Evolutionary conservation across 2,113 vertebrate species (phyloP).

Genomic region (Sula dactylatra): DNA sequence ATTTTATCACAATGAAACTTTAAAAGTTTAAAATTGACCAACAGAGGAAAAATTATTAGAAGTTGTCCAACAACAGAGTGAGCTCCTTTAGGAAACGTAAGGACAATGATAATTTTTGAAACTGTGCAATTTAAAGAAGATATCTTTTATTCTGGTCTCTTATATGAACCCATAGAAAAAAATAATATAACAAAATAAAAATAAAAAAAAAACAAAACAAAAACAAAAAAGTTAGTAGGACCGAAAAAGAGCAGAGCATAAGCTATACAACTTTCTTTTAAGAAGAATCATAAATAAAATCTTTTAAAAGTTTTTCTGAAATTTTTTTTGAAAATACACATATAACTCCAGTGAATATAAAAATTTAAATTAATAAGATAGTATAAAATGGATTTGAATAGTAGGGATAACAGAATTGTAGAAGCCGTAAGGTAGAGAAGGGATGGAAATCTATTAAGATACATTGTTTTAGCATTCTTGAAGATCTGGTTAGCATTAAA

Average conservation of each 20-base stretch:
- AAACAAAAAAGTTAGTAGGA: background rate
- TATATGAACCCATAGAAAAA: background rate
- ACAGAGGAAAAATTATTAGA: background rate
- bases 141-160: background rate
- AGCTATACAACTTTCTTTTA: background rate
- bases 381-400: background rate
- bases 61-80: background rate
- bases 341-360: background rate
- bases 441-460: background rate
- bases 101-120: background rate
- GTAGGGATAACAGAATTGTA: background rate
- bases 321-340: background rate
- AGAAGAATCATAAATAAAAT: background rate
- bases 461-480: background rate
- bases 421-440: background rate
- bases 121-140: background rate
- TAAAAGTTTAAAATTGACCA: background rate
- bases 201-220: fast-evolving
- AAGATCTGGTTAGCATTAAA: background rate
- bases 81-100: background rate
- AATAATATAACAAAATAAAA: background rate
- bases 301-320: background rate
- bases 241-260: background rate
- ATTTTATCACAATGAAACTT: background rate
- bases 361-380: background rate